Percentiles rank a stretch among this genome's conserved stretches.
Conservation (phyloP, 2,888 invertebrate species). For the Caenorhabditis zanzibari region DNA sequence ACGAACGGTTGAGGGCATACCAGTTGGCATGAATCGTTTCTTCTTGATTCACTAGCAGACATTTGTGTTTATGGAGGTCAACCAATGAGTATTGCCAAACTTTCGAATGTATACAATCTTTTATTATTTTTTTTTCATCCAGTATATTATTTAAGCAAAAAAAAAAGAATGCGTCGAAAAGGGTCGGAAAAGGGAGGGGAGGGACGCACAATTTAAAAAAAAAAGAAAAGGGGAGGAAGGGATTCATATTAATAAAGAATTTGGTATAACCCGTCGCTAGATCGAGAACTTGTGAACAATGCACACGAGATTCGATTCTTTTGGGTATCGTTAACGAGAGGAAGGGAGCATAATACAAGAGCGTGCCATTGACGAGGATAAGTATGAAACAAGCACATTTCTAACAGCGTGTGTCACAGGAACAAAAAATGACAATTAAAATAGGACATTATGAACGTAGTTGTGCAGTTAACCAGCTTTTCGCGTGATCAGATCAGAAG, state of each 20-base stretch:
- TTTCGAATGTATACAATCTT: not conserved
- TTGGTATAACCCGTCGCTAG: slow-evolving; percentile 63
- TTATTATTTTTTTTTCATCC: slow-evolving; percentile 28
- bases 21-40: not conserved
- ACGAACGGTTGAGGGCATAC: not conserved
- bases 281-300: slow-evolving; percentile 60
- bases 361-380: slow-evolving; percentile 40
- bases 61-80: not conserved
- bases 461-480: slow-evolving; percentile 35
- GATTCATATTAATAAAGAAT: slow-evolving; percentile 29
- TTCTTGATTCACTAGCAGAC: not conserved
- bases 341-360: slow-evolving; percentile 45
- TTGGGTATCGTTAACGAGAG: slow-evolving; percentile 31
- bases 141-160: slow-evolving; percentile 15
- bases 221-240: not conserved
- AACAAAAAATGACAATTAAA: slow-evolving; percentile 43
- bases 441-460: slow-evolving; percentile 53
- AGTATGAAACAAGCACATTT: slow-evolving; percentile 53
- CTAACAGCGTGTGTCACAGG: slow-evolving; percentile 58
- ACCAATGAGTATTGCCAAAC: not conserved
- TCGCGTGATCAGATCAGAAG: slow-evolving; percentile 43
- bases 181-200: not conserved
- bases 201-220: not conserved
- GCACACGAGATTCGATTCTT: slow-evolving; percentile 56
- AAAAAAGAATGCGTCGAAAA: not conserved